Base-by-base conservation (phyloP, 2,797 vertebrate species). In the Sebastes kiyomatsui region DNA sequence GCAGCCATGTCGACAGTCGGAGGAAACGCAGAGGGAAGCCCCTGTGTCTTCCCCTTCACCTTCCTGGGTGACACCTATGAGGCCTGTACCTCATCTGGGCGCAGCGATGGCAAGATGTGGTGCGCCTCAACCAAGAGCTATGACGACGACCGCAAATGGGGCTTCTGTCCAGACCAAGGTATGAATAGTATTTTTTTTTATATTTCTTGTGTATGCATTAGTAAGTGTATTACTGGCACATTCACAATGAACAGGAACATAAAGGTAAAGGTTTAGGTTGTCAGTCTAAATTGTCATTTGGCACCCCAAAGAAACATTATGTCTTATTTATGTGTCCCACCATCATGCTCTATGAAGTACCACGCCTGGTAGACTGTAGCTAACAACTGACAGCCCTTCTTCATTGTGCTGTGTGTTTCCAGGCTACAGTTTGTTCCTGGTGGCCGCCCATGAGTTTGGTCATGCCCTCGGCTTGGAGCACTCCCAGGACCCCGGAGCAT, bases 401-500 rank as follows among this genome's bases (percentile, higher is more conserved):
- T 27, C 7, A 70, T 54, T 75, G 20, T 46, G 6, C 46, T 56
- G 18, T 20, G 0, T 79, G 32, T 82, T 32, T 77, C 58, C 88
- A 99, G 99, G 99, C 42, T 99, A 99, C 93, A 99, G 99, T 91
- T 94, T 99, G 77, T 99, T 99, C 95, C 90, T 99, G 80, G 99
- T 99, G 87, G 99, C 99, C n/a, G 98, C 99, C 79, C 99, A 99
- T 72, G 99, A 99, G 78, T 99, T 99, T 84, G 99, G 99, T 75
- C 99, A 99, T 8, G 99, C 99, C 0, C 96, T 99, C 92, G 99
- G 99, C 49, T 88, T 99, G 84, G 99, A 99, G 88, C 99, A 99
- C 90, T 99, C 99, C 0, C 95, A 99, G 88, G 98, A 99, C 84
- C 97, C 97, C 0, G 98, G 97, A 10, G 98, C 99, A 35, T 89